Evolutionary conservation across 2,113 vertebrate species (phyloP), one percentile per base, ranked within the genome.

Genomic region (Capreolus pygargus): DNA sequence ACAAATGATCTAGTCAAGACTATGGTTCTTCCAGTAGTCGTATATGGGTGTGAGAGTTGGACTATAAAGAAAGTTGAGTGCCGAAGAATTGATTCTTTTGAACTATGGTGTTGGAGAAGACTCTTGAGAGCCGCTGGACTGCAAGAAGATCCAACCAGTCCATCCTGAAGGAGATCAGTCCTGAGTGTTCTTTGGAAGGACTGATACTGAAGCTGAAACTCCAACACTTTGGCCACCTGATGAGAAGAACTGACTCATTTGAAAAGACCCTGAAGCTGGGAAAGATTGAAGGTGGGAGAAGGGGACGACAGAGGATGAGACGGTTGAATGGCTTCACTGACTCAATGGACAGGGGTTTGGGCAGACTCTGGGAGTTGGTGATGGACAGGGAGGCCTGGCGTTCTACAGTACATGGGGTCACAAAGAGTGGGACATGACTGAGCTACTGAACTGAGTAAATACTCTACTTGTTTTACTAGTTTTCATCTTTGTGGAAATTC

Each of bases 321-420:
- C 12, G n/a, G 19, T 12, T 23, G 67, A 10, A 39, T 70, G 10
- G 67, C 9, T 39, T 70, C 67, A 70, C 5, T 5, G n/a, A 70
- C n/a, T 39, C n/a, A 70, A 39, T 70, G 67, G 19, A 39, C n/a
- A 39, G 23, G 19, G 6, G 6, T 70, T 67, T 70, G 64, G 19
- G 5, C 23, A 21, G 19, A 19, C 4, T 70, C 64, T 0, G 0
- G 64, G 17, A 70, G 17, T 6, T 70, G 64, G 19, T 36, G 19
- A 70, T 12, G 9, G n/a, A 36, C 64, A 36, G 64, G 64, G n/a
- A 36, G n/a, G n/a, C 64, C n/a, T 23, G 36, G n/a, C 0, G n/a
- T 70, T 19, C 64, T 70, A 9, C 64, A 70, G n/a, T 70, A 17
- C 4, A 36, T 36, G 64, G n/a, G n/a, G 19, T 70, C 33, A n/a